These are phyloP conservation scores for Cotesia congregata DNA, from an alignment of 2,888 invertebrate genomes.

Conservation along the genomic window DNA sequence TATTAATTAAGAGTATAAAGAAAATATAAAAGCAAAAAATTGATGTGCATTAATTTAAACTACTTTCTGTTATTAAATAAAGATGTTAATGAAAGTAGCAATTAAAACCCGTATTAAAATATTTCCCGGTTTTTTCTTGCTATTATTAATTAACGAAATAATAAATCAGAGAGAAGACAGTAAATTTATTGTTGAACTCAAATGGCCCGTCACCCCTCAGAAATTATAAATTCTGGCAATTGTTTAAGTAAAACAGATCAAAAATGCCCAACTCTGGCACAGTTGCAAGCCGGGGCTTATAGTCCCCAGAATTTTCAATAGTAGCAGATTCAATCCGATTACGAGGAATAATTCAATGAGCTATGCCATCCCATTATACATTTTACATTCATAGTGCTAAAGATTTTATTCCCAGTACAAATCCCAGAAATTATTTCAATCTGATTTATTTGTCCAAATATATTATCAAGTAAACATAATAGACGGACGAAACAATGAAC, in stretches of 20 bases:
- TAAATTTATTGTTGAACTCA: background rate
- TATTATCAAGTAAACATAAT: background rate
- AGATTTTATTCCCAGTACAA: background rate
- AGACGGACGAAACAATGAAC: conserved; percentile 1
- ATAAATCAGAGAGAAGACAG: too few species aligned
- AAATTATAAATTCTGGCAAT: background rate
- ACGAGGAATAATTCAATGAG: conserved; percentile 1
- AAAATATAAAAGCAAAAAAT: too few species aligned
- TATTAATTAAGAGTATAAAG: too few species aligned
- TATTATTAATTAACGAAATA: too few species aligned
- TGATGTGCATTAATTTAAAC: too few species aligned
- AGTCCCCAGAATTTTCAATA: background rate
- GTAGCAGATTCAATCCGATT: background rate
- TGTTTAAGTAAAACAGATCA: background rate
- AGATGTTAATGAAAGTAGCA: too few species aligned
- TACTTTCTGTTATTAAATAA: too few species aligned
- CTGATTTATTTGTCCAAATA: background rate
- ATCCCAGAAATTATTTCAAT: background rate
- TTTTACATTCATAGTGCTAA: background rate
- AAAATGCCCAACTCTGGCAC: background rate
- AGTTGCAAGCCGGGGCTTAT: background rate
- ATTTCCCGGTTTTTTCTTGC: too few species aligned
- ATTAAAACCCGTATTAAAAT: too few species aligned
- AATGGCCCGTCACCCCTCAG: background rate
- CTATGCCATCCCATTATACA: background rate